Conservation (phyloP, 2,888 invertebrate genomes). For the Lasioglossum lativentre region DNA sequence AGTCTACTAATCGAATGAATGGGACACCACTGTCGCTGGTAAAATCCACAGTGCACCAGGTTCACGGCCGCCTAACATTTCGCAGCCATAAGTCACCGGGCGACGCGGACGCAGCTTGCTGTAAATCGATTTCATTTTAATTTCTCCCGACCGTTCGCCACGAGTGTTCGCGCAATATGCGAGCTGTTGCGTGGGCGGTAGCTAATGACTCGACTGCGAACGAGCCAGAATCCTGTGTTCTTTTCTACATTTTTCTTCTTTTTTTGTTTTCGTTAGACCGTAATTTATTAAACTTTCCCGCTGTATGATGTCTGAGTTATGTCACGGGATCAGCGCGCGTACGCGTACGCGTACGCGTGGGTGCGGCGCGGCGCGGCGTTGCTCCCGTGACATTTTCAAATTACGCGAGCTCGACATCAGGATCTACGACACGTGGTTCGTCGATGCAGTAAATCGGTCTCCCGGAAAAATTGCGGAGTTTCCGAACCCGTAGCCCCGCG, state of each 20-base stretch:
- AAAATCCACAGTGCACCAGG: not conserved
- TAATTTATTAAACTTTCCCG: not conserved
- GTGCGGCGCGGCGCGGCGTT: not conserved
- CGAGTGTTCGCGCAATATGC: not conserved
- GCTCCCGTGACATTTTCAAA: not conserved
- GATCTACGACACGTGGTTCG: not conserved
- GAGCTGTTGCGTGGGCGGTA: not conserved
- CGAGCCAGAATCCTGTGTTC: not conserved
- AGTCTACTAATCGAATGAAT: not conserved
- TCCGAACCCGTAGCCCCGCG: not conserved
- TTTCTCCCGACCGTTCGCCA: constrained; percentile 1
- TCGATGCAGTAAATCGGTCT: not conserved
- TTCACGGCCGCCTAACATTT: not conserved
- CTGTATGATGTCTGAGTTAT: not conserved
- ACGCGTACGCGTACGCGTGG: not conserved
- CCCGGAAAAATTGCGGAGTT: not conserved
- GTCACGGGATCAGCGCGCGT: not conserved
- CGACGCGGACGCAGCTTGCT: not conserved
- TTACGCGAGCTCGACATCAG: not conserved
- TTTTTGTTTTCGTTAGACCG: not conserved
- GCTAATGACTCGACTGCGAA: not conserved
- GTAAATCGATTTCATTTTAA: not conserved
- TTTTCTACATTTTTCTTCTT: not conserved
- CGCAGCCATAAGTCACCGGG: not conserved
- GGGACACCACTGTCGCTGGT: not conserved